Base-by-base conservation (phyloP, 1,140 invertebrate genomes). In the Drusus annulatus region DNA sequence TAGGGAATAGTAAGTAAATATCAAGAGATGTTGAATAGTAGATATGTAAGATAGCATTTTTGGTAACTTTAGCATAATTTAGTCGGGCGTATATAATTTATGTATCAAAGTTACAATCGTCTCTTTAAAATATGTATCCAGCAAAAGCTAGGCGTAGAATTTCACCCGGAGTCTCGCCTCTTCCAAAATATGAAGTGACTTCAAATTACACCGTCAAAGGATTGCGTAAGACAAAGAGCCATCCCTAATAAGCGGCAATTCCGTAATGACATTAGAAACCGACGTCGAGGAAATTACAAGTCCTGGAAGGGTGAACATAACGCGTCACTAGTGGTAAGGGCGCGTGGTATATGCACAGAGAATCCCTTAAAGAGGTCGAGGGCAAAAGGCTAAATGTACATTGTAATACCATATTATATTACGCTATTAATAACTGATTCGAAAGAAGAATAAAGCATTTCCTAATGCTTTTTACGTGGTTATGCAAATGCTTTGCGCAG, bases 191-290 rank as follows among this genome's bases (percentile, higher is more conserved):
- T 71, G 76, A 58, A 75, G 79, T 75, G 71, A 75, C 79, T 79
- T 79, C 62, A 79, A 71, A 74, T 75, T 71, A 71, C 68, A n/a
- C 56, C 51, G 51, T 78, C 80, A 81, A 81, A 81, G 80, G 80
- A 78, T 78, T 78, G 69, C 68, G 80, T 78, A 21, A 52, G 68
- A 81, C 80, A 81, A 81, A 81, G 80, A 63, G 69, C 58, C 76
- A 62, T 78, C 75, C 50, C 80, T 81, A 81, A 81, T 81, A 81
- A 81, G 68, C 76, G 50, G 62, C 80, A 50, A 62, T 60, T 78
- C 68, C 25, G 15, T 79, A 81, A 81, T 75, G 80, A 78, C 80
- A 78, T 81, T 81, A 81, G 73, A 58, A 54, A 65, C 71, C 71
- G 52, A 65, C 80, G 76, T 81, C 62, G 80, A 56, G 54, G 54